phyloP scores from a whole-genome alignment of 2,113 vertebrate species.

The Oreochromis tanganicae region DNA sequence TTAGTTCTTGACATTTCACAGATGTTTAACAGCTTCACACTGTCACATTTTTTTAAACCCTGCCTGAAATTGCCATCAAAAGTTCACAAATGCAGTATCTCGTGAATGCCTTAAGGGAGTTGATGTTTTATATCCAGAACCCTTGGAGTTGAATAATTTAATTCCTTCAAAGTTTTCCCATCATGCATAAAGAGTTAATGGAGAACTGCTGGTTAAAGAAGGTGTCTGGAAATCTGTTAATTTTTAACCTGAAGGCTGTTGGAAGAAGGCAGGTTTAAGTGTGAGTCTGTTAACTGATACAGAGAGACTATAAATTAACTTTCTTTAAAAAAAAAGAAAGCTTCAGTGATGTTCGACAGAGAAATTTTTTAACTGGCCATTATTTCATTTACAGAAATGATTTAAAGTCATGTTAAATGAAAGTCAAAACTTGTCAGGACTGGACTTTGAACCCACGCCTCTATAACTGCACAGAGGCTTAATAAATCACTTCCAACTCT shows the following conservation, averaged over 20 bases:
- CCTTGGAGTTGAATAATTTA: not conserved
- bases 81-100: not conserved
- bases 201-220: not conserved
- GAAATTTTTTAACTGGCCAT: not conserved
- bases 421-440: not conserved
- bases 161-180: not conserved
- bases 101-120: not conserved
- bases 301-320: not conserved
- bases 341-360: not conserved
- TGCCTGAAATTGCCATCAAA: not conserved
- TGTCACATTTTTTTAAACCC: not conserved
- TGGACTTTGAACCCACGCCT: not conserved
- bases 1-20: not conserved
- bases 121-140: not conserved
- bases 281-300: not conserved
- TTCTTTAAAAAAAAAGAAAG: not conserved
- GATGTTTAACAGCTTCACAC: not conserved
- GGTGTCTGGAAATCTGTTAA: not conserved
- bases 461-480: not conserved
- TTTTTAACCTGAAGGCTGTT: not conserved
- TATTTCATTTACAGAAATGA: not conserved
- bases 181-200: not conserved
- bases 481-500: not conserved
- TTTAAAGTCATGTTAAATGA: not conserved
- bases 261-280: not conserved